Percentiles rank a stretch among this genome's conserved stretches.
phyloP scores from a whole-genome alignment of 2,113 vertebrate species.

The Theristicus caerulescens region DNA sequence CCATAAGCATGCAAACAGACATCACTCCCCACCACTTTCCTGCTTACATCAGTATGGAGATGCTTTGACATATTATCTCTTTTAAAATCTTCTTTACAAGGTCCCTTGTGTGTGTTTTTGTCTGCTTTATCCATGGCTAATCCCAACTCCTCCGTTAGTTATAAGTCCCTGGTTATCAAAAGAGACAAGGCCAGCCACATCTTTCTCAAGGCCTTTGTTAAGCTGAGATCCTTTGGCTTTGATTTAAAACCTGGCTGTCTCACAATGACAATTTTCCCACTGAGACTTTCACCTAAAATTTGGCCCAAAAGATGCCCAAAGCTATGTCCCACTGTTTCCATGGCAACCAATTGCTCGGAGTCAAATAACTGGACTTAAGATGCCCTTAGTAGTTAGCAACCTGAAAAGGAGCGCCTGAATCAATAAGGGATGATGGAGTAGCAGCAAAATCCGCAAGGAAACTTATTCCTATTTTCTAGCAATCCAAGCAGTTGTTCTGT shows the following conservation, averaged over 20 bases:
- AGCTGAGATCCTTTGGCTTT: neutral
- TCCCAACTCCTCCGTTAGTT: neutral
- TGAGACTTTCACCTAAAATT: conserved; percentile 32
- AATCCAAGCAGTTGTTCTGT: neutral
- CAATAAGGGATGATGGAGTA: neutral
- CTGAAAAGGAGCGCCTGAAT: neutral
- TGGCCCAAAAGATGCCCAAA: conserved; percentile 26
- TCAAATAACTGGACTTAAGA: conserved; percentile 1
- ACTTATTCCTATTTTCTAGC: neutral
- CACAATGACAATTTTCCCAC: neutral
- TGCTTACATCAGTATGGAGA: neutral
- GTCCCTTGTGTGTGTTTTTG: neutral
- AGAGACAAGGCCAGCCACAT: neutral
- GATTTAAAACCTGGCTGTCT: conserved; percentile 14
- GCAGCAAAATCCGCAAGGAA: neutral
- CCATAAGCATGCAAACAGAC: neutral
- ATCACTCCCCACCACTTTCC: neutral
- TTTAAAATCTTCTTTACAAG: neutral
- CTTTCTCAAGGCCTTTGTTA: neutral
- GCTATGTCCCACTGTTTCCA: neutral
- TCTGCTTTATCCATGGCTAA: neutral
- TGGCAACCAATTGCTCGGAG: neutral
- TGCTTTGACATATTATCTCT: neutral
- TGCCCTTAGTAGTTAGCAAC: neutral
- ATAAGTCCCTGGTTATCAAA: neutral